phyloP scores from a whole-genome alignment of 2,797 vertebrate genomes.

The Micrastur ruficollis region DNA sequence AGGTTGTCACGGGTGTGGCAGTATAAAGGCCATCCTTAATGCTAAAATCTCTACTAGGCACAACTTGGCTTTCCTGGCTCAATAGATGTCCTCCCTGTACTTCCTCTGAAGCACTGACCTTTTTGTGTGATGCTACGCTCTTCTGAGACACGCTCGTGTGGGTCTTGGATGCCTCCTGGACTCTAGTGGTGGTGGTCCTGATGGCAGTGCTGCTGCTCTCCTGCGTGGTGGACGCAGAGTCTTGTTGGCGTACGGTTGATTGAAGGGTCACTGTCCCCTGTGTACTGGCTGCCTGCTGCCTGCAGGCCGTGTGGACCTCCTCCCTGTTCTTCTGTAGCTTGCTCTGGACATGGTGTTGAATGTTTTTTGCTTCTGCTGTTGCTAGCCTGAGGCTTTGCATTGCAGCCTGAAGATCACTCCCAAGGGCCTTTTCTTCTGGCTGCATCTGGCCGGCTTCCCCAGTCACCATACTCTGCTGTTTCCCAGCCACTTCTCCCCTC shows the following conservation, averaged over 20 bases:
- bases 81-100: conserved; percentile 71
- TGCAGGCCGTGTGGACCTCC: conserved; percentile 2
- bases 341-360: conserved; percentile 74
- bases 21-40: conserved; percentile 76
- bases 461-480: background rate
- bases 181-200: conserved; percentile 22
- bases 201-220: conserved; percentile 12
- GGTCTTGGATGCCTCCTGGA: conserved; percentile 51
- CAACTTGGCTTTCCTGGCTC: conserved; percentile 69
- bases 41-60: conserved; percentile 75
- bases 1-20: conserved; percentile 71
- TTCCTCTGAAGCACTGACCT: conserved; percentile 91
- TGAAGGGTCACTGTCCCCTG: conserved; percentile 25
- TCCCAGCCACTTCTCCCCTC: background rate
- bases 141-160: conserved; percentile 67
- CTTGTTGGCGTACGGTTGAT: background rate
- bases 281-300: background rate
- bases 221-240: background rate
- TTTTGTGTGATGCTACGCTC: conserved; percentile 78
- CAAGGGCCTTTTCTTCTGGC: conserved; percentile 6
- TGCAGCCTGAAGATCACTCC: conserved; percentile 77
- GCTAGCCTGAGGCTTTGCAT: conserved; percentile 79
- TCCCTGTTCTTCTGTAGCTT: conserved; percentile 62
- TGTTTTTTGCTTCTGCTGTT: conserved; percentile 80
- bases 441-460: background rate